Percentiles rank a stretch among this genome's conserved stretches.
These are phyloP conservation scores for Saccostrea echinata DNA, from an alignment of 1,140 invertebrate genomes.

Conservation along the genomic window DNA sequence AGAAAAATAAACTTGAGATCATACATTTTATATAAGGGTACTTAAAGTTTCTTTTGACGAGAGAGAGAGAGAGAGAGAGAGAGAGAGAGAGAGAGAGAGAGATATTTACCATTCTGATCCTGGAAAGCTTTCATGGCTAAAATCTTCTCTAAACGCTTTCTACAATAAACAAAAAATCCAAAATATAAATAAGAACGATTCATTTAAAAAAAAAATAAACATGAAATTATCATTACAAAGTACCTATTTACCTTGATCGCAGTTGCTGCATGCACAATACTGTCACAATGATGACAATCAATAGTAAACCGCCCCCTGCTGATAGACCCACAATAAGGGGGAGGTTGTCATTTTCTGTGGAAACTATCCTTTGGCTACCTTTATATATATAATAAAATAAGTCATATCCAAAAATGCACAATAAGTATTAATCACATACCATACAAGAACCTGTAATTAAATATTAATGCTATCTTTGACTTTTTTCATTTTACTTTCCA, in stretches of 20 bases:
- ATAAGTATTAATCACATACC: too few relatives aligned
- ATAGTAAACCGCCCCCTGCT: constrained; percentile 11
- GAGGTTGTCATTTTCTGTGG: background rate
- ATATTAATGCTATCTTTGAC: too few relatives aligned
- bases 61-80: too few relatives aligned
- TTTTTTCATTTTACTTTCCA: too few relatives aligned
- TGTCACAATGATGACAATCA: constrained; percentile 38
- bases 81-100: too few relatives aligned
- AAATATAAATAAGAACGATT: too few relatives aligned
- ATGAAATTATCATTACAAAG: background rate
- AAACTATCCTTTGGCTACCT: constrained; percentile 6
- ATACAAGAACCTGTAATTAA: too few relatives aligned
- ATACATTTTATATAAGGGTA: too few relatives aligned
- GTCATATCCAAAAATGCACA: too few relatives aligned
- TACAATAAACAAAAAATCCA: background rate
- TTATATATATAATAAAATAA: background rate
- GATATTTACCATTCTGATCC: background rate
- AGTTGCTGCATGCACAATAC: background rate
- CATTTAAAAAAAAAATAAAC: background rate
- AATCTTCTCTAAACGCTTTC: background rate
- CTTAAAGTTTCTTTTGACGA: too few relatives aligned
- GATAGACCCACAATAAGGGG: constrained; percentile 43
- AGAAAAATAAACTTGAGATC: too few relatives aligned
- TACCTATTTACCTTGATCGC: background rate
- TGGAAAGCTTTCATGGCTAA: constrained; percentile 4